Percentiles rank a stretch among this genome's conserved stretches.
Evolutionary conservation across 2,888 invertebrate genomes (phyloP).

Genomic region (Tenthredo amoena): DNA sequence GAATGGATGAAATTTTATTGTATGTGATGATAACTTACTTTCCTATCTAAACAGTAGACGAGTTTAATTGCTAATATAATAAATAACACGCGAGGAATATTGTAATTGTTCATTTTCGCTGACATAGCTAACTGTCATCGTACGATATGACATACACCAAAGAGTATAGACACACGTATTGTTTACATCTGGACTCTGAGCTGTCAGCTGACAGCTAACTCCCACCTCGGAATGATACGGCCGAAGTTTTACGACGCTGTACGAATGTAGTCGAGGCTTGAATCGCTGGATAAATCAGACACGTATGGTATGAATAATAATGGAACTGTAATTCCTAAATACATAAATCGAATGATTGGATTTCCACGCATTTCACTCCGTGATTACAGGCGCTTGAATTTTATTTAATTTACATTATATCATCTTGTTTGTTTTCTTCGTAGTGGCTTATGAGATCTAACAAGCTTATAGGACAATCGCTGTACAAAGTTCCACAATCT

Average conservation of each 20-base stretch:
- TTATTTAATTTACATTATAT: not conserved
- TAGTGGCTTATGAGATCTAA: slow-evolving; percentile 78
- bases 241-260: not conserved
- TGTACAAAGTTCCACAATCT: slow-evolving; percentile 78
- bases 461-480: slow-evolving; percentile 79
- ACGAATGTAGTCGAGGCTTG: slow-evolving; percentile 7
- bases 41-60: slow-evolving; percentile 12
- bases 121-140: slow-evolving; percentile 33
- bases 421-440: not conserved
- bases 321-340: not conserved
- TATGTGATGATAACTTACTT: slow-evolving; percentile 21
- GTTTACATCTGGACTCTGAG: slow-evolving; percentile 52
- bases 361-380: not conserved
- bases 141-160: not conserved
- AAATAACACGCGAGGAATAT: not conserved
- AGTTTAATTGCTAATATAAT: not conserved
- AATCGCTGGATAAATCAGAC: slow-evolving; percentile 13
- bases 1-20: not conserved
- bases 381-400: not conserved
- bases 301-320: not conserved
- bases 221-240: not conserved
- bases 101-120: slow-evolving; percentile 33
- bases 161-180: not conserved
- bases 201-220: slow-evolving; percentile 37
- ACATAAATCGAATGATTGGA: not conserved